These are phyloP conservation scores for Elephas maximus DNA, from an alignment of 2,113 vertebrate genomes.

Conservation along the genomic window DNA sequence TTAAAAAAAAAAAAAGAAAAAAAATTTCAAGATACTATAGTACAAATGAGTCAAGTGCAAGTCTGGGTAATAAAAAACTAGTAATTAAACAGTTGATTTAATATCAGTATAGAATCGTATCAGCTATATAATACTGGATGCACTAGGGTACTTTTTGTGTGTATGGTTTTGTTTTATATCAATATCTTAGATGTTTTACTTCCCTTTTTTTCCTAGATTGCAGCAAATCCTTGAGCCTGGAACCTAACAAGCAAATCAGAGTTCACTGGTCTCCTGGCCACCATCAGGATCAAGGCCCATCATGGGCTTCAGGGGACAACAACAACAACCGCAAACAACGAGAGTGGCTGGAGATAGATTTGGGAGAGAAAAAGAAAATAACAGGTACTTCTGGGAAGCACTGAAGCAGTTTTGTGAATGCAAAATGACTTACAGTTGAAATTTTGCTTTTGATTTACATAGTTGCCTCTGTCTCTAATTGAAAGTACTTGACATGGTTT, in stretches of 20 bases:
- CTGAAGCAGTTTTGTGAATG: not conserved
- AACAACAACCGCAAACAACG: slow-evolving; percentile 58
- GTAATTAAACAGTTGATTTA: slow-evolving; percentile 31
- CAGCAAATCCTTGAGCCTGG: slow-evolving; percentile 87
- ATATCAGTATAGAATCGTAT: not conserved
- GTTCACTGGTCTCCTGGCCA: slow-evolving; percentile 87
- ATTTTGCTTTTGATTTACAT: not conserved
- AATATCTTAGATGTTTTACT: slow-evolving; percentile 58
- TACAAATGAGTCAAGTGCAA: not conserved
- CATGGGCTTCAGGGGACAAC: slow-evolving; percentile 88
- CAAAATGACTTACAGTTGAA: not conserved
- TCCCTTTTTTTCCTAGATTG: slow-evolving; percentile 86
- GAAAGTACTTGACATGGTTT: not conserved
- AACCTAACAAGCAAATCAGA: slow-evolving; percentile 83
- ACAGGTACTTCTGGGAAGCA: slow-evolving; percentile 87
- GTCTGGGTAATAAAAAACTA: not conserved
- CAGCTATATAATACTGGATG: not conserved
- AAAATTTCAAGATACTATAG: not conserved
- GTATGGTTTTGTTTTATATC: slow-evolving; percentile 55
- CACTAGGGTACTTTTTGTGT: not conserved
- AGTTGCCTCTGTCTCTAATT: not conserved
- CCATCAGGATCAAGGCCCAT: slow-evolving; percentile 82
- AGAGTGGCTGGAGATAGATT: slow-evolving; percentile 92
- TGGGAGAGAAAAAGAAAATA: slow-evolving; percentile 92
- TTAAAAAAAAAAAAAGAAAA: not conserved